A percentile compares a stretch with the other conserved stretches of the same genome.
These are phyloP conservation scores for Pardalotus punctatus DNA, from an alignment of 2,113 vertebrate genomes.

Conservation along the genomic window DNA sequence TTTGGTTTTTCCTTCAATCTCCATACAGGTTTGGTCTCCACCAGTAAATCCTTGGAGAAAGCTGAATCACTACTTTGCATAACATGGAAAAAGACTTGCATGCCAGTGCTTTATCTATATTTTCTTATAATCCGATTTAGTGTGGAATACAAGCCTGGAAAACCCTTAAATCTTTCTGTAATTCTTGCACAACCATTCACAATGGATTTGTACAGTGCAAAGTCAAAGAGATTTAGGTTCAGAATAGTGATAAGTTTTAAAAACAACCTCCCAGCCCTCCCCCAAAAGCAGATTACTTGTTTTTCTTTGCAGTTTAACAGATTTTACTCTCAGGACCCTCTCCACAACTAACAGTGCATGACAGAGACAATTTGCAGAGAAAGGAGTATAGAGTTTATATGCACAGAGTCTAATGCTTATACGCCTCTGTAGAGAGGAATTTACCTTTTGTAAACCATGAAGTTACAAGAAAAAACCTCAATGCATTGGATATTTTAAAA, in stretches of 20 bases:
- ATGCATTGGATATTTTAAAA: neutral
- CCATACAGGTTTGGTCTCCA: neutral
- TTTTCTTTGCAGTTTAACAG: conserved; percentile 2
- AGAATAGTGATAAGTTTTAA: neutral
- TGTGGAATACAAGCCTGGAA: conserved; percentile 28
- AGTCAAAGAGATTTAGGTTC: neutral
- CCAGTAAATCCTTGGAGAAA: neutral
- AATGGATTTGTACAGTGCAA: neutral
- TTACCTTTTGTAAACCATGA: neutral
- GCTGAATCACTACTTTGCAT: conserved; percentile 13
- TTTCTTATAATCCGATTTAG: conserved; percentile 42
- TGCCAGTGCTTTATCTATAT: conserved; percentile 37
- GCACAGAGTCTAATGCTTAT: neutral
- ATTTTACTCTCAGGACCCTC: neutral
- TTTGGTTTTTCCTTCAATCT: neutral
- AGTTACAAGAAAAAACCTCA: neutral
- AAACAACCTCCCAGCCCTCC: fast-evolving
- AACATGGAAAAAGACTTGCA: neutral
- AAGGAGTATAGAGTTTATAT: neutral
- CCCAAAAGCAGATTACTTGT: neutral
- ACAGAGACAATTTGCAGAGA: neutral
- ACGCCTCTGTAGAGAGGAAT: neutral
- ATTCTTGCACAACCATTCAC: conserved; percentile 39
- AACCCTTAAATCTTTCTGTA: conserved; percentile 13
- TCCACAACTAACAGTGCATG: neutral